Evolutionary conservation across 2,888 invertebrate species (phyloP).

Genomic region (Tetropium fuscum): DNA sequence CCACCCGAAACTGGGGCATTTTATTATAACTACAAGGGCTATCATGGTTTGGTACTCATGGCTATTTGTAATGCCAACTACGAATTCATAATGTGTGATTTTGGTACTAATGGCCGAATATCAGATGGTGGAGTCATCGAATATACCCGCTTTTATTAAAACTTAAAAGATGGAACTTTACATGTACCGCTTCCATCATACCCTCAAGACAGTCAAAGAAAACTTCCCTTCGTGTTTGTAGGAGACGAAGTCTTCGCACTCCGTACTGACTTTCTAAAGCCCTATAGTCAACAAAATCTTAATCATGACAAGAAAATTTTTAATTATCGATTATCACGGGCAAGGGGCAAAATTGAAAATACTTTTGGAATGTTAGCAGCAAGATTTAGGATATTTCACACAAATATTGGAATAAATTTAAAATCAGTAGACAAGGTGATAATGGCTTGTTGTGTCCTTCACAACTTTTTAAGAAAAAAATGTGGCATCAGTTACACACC

Average conservation of each 20-base stretch:
- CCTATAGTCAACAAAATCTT: conserved; percentile 28
- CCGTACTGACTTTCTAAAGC: conserved; percentile 33
- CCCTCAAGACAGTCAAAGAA: background rate
- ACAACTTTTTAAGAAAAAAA: conserved; percentile 32
- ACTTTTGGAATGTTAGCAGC: conserved; percentile 32
- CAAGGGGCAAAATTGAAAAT: conserved; percentile 31
- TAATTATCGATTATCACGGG: conserved; percentile 30
- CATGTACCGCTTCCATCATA: background rate
- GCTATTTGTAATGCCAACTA: conserved; percentile 40
- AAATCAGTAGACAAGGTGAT: conserved; percentile 21
- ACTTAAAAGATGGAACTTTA: conserved; percentile 9
- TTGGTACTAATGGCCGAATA: conserved; percentile 42
- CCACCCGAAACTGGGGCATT: conserved; percentile 44
- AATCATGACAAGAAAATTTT: conserved; percentile 26
- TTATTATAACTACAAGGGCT: conserved; percentile 49
- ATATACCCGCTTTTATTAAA: conserved; percentile 38
- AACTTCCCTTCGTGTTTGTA: conserved; percentile 16
- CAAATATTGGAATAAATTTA: conserved; percentile 13
- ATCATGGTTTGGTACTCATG: conserved; percentile 39
- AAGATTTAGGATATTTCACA: conserved; percentile 33
- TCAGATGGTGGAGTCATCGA: conserved; percentile 33
- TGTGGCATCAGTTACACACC: conserved; percentile 24
- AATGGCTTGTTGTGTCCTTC: conserved; percentile 28
- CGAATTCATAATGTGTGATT: conserved; percentile 40
- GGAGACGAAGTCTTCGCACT: conserved; percentile 35